A percentile compares a stretch with the other conserved stretches of the same genome.
phyloP scores from a whole-genome alignment of 2,113 vertebrate genomes.

The Cricetomys ansorgei region DNA sequence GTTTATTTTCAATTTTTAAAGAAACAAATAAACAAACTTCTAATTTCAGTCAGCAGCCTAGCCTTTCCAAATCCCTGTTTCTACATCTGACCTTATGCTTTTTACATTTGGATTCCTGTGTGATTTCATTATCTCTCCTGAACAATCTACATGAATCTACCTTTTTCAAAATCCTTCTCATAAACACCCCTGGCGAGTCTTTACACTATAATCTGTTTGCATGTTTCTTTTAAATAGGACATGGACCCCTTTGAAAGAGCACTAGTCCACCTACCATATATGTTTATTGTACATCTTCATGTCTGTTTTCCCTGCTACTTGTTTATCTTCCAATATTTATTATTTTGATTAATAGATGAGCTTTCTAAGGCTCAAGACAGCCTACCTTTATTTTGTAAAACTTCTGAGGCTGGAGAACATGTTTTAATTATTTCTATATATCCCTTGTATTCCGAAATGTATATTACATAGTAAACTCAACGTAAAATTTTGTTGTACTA shows the following conservation, averaged over 20 bases:
- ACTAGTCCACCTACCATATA: not conserved
- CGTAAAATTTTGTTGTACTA: not conserved
- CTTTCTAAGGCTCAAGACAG: not conserved
- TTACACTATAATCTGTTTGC: not conserved
- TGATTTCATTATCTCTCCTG: not conserved
- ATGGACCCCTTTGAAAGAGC: not conserved
- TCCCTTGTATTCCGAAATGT: not conserved
- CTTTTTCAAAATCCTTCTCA: not conserved
- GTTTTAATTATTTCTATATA: not conserved
- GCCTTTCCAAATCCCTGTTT: not conserved
- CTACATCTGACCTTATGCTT: not conserved
- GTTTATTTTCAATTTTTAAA: too few relatives aligned
- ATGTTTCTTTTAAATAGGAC: not conserved
- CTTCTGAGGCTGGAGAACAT: not conserved
- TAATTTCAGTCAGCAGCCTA: not conserved
- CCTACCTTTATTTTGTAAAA: not conserved
- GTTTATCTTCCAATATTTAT: not conserved
- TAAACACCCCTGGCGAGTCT: not conserved
- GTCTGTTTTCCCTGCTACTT: not conserved
- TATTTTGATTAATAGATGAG: not conserved
- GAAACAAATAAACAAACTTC: not conserved
- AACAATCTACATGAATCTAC: not conserved
- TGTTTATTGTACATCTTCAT: not conserved
- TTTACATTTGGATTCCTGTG: not conserved
- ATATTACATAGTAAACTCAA: not conserved